Conservation (phyloP, 2,888 invertebrate species). For the Drosophila robusta region DNA sequence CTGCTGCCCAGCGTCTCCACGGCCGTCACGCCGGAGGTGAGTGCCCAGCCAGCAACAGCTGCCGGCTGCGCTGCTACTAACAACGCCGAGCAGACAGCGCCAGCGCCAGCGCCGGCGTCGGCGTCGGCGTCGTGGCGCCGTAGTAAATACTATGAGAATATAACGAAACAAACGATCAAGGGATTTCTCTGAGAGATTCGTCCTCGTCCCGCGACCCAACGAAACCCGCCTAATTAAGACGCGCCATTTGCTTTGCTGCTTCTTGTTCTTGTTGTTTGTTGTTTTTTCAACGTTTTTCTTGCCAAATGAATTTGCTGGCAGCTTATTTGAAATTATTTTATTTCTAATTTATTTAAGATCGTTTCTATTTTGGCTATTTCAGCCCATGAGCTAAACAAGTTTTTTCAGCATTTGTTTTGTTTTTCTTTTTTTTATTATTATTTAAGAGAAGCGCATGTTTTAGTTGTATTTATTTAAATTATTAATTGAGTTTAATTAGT, state of each 20-base stretch:
- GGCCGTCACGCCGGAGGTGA: constrained; percentile 83
- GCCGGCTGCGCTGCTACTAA: constrained; percentile 51
- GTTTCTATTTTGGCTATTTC: constrained; percentile 50
- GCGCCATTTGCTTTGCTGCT: constrained; percentile 66
- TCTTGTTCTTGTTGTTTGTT: constrained; percentile 25
- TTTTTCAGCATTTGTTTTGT: constrained; percentile 27
- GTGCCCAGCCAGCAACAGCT: constrained; percentile 47
- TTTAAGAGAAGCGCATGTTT: constrained; percentile 49
- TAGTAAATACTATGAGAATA: constrained; percentile 86
- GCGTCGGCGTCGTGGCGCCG: constrained; percentile 84
- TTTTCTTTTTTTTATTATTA: constrained; percentile 10
- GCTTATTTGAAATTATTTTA: constrained; percentile 30
- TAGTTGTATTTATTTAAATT: constrained; percentile 51
- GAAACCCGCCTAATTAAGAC: constrained; percentile 59
- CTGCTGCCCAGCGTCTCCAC: constrained; percentile 45
- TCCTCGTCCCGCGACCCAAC: constrained; percentile 1
- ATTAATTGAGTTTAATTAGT: constrained; percentile 30
- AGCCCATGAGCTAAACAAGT: constrained; percentile 47
- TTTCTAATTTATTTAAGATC: constrained; percentile 36
- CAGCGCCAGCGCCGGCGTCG: constrained; percentile 38
- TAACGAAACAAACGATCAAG: constrained; percentile 87
- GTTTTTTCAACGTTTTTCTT: constrained; percentile 41
- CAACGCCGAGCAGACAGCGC: constrained; percentile 51
- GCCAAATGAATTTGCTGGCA: constrained; percentile 66
- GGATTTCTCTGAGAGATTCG: constrained; percentile 85